Percentiles rank a stretch among this genome's conserved stretches.
Conservation (phyloP, 53 echinoderm and acorn worm genomes). For the Glandiceps talaboti region DNA sequence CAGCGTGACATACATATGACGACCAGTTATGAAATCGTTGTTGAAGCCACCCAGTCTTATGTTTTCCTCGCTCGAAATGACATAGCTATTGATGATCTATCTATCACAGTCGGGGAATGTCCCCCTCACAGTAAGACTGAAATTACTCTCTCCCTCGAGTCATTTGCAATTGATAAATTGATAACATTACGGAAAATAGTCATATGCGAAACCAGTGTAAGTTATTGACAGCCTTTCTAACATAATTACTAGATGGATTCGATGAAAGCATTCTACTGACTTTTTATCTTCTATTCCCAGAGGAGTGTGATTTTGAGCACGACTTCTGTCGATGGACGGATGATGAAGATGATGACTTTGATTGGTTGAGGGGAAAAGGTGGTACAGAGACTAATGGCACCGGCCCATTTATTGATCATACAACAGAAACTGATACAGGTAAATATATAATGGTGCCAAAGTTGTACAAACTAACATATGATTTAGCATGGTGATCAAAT, state of each 20-base stretch:
- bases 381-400: not conserved
- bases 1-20: not conserved
- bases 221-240: no score
- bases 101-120: not conserved
- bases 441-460: no score
- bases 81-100: not conserved
- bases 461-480: no score
- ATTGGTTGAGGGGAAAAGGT: not conserved
- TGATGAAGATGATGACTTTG: not conserved
- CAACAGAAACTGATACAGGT: not conserved
- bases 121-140: not conserved
- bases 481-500: no score
- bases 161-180: no score
- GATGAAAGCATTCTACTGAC: not conserved
- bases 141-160: no score
- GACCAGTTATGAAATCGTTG: constrained; percentile 19
- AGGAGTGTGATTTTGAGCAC: constrained; percentile 38
- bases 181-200: no score
- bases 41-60: constrained; percentile 40
- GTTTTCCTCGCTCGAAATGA: no score
- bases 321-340: constrained; percentile 60
- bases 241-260: no score
- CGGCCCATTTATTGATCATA: not conserved
- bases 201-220: no score
- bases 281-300: not conserved